phyloP scores from a whole-genome alignment of 2,113 vertebrate genomes.

The Fukomys damarensis region DNA sequence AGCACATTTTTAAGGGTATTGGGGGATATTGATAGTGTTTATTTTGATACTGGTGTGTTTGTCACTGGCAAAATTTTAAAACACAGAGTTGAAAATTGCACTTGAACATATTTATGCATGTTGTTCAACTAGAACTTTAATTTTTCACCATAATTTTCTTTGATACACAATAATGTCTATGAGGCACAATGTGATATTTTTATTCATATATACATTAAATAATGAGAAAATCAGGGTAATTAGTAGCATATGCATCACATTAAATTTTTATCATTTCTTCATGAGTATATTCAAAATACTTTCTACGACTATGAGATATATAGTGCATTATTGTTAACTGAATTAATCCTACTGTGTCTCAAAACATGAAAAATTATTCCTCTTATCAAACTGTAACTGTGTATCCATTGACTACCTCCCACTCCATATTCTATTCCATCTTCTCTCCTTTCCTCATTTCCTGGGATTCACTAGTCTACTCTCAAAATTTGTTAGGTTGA shows the following conservation, averaged over 20 bases:
- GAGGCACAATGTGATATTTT: neutral
- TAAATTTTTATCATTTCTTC: neutral
- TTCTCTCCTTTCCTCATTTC: no score
- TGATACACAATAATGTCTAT: neutral
- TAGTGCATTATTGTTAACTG: neutral
- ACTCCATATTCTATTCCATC: no score
- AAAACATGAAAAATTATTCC: neutral
- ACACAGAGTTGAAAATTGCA: slow-evolving; percentile 86
- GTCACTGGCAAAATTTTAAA: slow-evolving; percentile 81
- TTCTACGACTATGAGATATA: neutral
- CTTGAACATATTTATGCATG: slow-evolving; percentile 92
- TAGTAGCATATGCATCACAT: neutral
- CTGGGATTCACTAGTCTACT: neutral
- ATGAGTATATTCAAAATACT: neutral
- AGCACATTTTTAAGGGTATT: neutral
- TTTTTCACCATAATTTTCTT: slow-evolving; percentile 84
- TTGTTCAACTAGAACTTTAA: slow-evolving; percentile 91
- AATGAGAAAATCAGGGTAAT: neutral
- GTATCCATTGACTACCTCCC: neutral
- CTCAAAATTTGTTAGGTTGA: neutral
- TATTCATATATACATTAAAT: neutral
- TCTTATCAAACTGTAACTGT: neutral
- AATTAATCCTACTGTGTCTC: neutral
- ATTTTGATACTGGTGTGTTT: slow-evolving; percentile 86
- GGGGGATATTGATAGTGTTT: slow-evolving; percentile 82